These are phyloP conservation scores for Lagocephalus sceleratus DNA, from an alignment of 2,797 vertebrate genomes.

Conservation along the genomic window DNA sequence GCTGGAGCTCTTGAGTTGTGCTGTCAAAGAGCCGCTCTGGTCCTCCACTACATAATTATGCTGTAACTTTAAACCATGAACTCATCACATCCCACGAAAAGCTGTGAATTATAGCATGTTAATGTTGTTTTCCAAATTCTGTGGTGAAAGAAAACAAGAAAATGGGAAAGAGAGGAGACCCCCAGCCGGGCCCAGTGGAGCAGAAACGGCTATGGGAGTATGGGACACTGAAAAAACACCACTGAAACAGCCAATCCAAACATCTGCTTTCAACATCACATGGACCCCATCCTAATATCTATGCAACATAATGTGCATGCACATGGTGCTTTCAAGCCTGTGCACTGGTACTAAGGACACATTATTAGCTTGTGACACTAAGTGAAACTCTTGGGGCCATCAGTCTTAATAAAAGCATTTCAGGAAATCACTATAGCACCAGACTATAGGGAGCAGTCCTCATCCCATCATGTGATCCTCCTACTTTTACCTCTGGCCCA, in stretches of 20 bases:
- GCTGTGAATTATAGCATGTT: conserved; percentile 37
- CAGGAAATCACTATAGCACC: conserved; percentile 61
- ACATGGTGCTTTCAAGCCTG: conserved; percentile 53
- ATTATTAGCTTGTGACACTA: conserved; percentile 54
- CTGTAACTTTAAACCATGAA: conserved; percentile 47
- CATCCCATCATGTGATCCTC: conserved; percentile 27
- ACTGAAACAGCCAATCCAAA: conserved; percentile 54
- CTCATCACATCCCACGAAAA: conserved; percentile 62
- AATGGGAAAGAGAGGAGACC: conserved; percentile 18
- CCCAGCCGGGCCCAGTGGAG: conserved; percentile 34
- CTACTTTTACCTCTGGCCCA: conserved; percentile 21
- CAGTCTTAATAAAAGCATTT: conserved; percentile 72
- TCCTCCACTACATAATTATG: background rate
- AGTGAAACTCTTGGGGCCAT: conserved; percentile 64
- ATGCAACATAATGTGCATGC: conserved; percentile 43
- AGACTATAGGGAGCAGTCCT: conserved; percentile 31
- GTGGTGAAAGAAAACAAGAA: conserved; percentile 37
- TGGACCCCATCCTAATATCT: conserved; percentile 50
- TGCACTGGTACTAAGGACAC: conserved; percentile 54
- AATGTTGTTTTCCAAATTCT: conserved; percentile 55
- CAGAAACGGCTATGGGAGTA: conserved; percentile 42
- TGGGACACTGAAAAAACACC: conserved; percentile 47
- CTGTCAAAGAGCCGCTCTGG: conserved; percentile 4
- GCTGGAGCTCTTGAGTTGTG: conserved; percentile 44
- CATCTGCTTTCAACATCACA: conserved; percentile 73